A percentile compares a stretch with the other conserved stretches of the same genome.
These are phyloP conservation scores for Pavo muticus DNA, from an alignment of 2,113 vertebrate species.

Conservation along the genomic window DNA sequence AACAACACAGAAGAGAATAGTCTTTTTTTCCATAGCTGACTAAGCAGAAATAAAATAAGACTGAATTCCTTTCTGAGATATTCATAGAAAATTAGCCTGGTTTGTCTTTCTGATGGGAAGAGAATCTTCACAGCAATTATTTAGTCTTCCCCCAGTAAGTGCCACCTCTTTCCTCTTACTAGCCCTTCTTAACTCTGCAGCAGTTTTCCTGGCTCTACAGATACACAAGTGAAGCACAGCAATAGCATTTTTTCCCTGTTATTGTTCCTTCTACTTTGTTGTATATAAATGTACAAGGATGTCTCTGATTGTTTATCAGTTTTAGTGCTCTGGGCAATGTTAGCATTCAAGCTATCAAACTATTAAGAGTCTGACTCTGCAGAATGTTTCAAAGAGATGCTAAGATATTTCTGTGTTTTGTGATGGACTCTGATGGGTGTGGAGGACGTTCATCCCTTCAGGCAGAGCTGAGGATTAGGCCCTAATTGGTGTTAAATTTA, in stretches of 20 bases:
- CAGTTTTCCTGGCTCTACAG: neutral
- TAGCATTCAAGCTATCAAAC: neutral
- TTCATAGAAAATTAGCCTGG: slow-evolving; percentile 40
- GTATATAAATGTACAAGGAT: neutral
- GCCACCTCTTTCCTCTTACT: neutral
- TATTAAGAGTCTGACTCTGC: neutral
- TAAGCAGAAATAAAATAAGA: neutral
- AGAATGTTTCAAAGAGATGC: neutral
- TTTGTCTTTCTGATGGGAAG: slow-evolving; percentile 61
- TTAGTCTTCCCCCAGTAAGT: neutral
- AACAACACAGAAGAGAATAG: neutral
- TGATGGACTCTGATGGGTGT: neutral
- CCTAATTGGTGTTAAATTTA: slow-evolving; percentile 67
- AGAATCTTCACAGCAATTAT: slow-evolving; percentile 38
- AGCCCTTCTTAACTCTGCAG: neutral
- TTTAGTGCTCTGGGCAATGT: slow-evolving; percentile 7
- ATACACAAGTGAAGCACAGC: neutral
- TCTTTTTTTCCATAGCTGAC: neutral
- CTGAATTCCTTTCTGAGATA: neutral
- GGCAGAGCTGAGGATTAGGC: slow-evolving; percentile 47
- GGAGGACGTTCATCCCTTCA: slow-evolving; percentile 49
- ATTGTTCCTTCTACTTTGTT: neutral
- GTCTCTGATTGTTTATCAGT: neutral
- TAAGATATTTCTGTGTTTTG: slow-evolving; percentile 6
- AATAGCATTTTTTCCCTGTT: neutral